Evolutionary conservation across 2,888 invertebrate genomes (phyloP).

Genomic region (Empis livida): DNA sequence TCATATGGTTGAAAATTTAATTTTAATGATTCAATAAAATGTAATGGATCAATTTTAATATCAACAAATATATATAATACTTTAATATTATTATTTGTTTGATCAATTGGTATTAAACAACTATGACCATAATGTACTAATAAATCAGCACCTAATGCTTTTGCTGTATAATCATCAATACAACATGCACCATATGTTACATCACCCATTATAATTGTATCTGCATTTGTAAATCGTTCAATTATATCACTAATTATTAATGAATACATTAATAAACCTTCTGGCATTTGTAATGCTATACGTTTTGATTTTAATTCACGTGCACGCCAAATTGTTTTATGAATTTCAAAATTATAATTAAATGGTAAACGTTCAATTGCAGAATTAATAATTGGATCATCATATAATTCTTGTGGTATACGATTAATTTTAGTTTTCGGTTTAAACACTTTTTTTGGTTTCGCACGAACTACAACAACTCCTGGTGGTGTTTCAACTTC

Average conservation of each 20-base stretch:
- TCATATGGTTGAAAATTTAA: conserved; percentile 45
- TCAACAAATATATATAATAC: conserved; percentile 97
- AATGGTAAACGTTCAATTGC: conserved; percentile 66
- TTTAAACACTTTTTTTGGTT: conserved; percentile 69
- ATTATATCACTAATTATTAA: conserved; percentile 89
- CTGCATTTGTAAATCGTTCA: conserved; percentile 74
- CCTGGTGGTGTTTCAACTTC: neutral
- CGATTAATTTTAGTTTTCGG: conserved; percentile 60
- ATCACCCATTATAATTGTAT: conserved; percentile 95
- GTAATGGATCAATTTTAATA: conserved; percentile 87
- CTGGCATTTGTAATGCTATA: conserved; percentile 94
- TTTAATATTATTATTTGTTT: conserved; percentile 71
- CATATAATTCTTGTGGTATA: conserved; percentile 65
- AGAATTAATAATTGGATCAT: conserved; percentile 57
- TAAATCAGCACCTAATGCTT: conserved; percentile 77
- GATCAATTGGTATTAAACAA: conserved; percentile 82
- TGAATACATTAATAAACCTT: conserved; percentile 86
- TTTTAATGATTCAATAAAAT: conserved; percentile 83
- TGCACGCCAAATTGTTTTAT: conserved; percentile 96
- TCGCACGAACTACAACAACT: conserved; percentile 60
- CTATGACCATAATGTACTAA: conserved; percentile 97
- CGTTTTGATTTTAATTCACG: conserved; percentile 66
- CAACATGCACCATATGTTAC: conserved; percentile 99
- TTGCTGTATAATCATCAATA: conserved; percentile 91
- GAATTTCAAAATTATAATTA: conserved; percentile 97